Percentiles rank a stretch among this genome's conserved stretches.
Conservation (phyloP, 2,888 invertebrate species). For the Panzeria rudis region DNA sequence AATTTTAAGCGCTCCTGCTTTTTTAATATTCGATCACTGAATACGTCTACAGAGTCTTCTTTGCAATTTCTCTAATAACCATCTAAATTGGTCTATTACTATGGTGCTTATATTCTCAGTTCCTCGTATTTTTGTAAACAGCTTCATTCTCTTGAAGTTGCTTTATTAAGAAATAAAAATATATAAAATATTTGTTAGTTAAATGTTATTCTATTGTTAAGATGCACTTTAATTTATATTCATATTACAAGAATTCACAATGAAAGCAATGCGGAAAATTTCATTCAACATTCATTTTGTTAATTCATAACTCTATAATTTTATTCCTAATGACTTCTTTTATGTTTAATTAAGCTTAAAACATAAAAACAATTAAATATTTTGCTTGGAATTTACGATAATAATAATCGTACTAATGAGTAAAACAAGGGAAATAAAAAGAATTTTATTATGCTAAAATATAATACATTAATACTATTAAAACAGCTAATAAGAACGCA, state of each 20-base stretch:
- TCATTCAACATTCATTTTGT: conserved; percentile 32
- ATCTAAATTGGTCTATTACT: not conserved
- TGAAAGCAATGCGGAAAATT: conserved; percentile 29
- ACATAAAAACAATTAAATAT: conserved; percentile 52
- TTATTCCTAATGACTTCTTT: conserved; percentile 57
- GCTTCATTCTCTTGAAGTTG: not conserved
- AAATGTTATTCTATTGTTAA: conserved; percentile 11
- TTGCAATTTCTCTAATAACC: not conserved
- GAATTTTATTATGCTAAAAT: conserved; percentile 47
- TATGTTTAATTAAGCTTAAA: conserved; percentile 62
- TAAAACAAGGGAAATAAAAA: conserved; percentile 15
- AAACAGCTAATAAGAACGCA: conserved; percentile 57
- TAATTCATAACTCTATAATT: conserved; percentile 37
- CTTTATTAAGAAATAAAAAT: not conserved
- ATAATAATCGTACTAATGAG: conserved; percentile 29
- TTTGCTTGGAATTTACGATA: conserved; percentile 57
- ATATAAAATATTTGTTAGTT: not conserved
- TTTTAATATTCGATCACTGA: too few species aligned
- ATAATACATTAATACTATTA: conserved; percentile 35
- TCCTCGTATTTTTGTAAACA: not conserved
- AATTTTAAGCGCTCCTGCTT: too few species aligned
- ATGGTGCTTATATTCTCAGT: not conserved
- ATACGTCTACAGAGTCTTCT: not conserved
- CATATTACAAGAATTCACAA: not conserved
- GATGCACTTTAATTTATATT: conserved; percentile 3